Conservation (phyloP, 2,888 invertebrate species). For the Chrysotoxum bicinctum region DNA sequence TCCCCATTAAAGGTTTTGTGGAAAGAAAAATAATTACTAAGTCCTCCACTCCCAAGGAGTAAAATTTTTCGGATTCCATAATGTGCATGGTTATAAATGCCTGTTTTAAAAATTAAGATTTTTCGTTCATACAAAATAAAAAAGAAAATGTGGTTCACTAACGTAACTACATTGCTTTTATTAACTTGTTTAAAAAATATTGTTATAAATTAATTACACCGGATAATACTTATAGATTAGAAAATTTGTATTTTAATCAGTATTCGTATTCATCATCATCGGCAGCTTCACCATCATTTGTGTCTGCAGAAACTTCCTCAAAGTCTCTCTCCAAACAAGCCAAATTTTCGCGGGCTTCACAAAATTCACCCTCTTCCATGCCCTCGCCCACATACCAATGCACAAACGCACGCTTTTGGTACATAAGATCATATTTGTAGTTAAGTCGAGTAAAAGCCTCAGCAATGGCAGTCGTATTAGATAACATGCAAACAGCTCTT, state of each 20-base stretch:
- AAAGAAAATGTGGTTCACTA: background rate
- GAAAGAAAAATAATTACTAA: too few species aligned
- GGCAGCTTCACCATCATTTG: conserved; percentile 75
- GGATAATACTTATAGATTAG: background rate
- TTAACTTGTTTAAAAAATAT: conserved; percentile 5
- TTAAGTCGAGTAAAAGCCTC: conserved; percentile 95
- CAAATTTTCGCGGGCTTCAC: conserved; percentile 80
- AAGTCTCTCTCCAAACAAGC: conserved; percentile 80
- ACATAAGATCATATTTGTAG: conserved; percentile 94
- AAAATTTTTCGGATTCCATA: too few species aligned
- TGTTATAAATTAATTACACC: conserved; percentile 11
- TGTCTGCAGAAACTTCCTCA: conserved; percentile 78
- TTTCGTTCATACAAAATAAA: background rate
- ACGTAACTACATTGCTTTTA: background rate
- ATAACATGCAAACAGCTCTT: conserved; percentile 94
- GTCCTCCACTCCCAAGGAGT: too few species aligned
- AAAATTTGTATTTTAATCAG: conserved; percentile 52
- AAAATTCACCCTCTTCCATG: conserved; percentile 81
- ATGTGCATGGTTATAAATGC: too few species aligned
- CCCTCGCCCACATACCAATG: conserved; percentile 90
- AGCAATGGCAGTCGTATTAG: conserved; percentile 95
- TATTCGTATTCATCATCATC: conserved; percentile 75
- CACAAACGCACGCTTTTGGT: conserved; percentile 88
- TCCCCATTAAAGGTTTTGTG: too few species aligned
- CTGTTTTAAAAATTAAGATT: background rate